A percentile compares a stretch with the other conserved stretches of the same genome.
Conservation (phyloP, 2,113 vertebrate species). For the Theristicus caerulescens region DNA sequence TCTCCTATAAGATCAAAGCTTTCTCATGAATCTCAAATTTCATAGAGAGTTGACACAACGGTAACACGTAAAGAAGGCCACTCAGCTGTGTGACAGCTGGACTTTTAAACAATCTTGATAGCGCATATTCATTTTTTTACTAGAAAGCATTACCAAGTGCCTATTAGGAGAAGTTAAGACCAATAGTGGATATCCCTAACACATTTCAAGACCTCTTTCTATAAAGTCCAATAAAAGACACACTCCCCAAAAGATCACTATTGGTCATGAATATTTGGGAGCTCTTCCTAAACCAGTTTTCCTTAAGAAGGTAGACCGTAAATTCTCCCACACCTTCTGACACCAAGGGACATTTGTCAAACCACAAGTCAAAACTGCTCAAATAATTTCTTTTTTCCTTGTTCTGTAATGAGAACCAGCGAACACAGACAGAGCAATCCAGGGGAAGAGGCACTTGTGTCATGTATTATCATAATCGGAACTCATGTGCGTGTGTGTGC, state of each 20-base stretch:
- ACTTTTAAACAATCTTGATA: background rate
- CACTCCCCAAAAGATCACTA: background rate
- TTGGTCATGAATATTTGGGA: background rate
- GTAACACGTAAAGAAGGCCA: background rate
- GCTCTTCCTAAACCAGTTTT: background rate
- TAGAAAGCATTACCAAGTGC: background rate
- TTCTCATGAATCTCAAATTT: background rate
- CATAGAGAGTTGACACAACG: background rate
- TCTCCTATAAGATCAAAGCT: background rate
- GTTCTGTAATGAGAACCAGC: background rate
- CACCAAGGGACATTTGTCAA: background rate
- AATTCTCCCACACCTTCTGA: background rate
- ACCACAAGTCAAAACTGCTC: background rate
- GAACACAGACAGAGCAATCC: background rate
- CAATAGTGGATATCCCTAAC: background rate
- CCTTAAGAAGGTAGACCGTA: background rate
- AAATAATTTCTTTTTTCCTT: background rate
- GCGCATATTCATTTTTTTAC: rapidly evolving
- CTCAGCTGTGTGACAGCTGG: background rate
- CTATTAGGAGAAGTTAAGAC: background rate
- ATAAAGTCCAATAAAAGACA: background rate
- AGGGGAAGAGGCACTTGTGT: background rate
- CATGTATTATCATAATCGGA: background rate
- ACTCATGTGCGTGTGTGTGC: background rate
- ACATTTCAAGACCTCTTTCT: background rate